phyloP scores from a whole-genome alignment of 2,797 vertebrate species.

The Chrosomus eos region DNA sequence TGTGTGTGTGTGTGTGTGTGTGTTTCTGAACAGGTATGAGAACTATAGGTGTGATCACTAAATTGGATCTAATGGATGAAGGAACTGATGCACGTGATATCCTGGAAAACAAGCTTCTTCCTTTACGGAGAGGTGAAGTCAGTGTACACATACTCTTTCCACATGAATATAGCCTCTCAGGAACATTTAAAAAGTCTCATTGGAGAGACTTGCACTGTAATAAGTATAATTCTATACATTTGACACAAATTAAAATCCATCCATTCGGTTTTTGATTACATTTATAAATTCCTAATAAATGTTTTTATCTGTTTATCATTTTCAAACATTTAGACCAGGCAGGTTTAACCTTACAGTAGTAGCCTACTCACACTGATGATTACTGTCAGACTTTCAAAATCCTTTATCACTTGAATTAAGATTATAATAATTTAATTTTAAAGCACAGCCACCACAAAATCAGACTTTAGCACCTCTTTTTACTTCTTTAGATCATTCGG shows the following conservation, averaged over 20 bases:
- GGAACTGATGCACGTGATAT: conserved; percentile 88
- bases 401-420: too few relatives aligned
- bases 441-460: too few relatives aligned
- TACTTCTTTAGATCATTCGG: too few relatives aligned
- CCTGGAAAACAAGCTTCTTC: conserved; percentile 88
- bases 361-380: too few relatives aligned
- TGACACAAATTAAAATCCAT: not conserved
- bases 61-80: conserved; percentile 91
- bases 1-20: conserved; percentile 10
- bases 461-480: too few relatives aligned
- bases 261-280: too few relatives aligned
- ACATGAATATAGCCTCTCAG: not conserved
- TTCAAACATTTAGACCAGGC: too few relatives aligned
- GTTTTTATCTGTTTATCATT: too few relatives aligned
- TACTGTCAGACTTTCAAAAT: too few relatives aligned
- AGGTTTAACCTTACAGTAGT: too few relatives aligned
- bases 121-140: conserved; percentile 82
- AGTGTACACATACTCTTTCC: not conserved
- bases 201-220: not conserved
- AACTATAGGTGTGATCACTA: conserved; percentile 91
- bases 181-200: not conserved
- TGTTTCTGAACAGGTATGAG: conserved; percentile 70
- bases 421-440: too few relatives aligned
- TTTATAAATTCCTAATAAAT: too few relatives aligned
- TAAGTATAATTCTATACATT: not conserved